Conservation (phyloP, 2,888 invertebrate genomes). For the Ornithoptera alexandrae region DNA sequence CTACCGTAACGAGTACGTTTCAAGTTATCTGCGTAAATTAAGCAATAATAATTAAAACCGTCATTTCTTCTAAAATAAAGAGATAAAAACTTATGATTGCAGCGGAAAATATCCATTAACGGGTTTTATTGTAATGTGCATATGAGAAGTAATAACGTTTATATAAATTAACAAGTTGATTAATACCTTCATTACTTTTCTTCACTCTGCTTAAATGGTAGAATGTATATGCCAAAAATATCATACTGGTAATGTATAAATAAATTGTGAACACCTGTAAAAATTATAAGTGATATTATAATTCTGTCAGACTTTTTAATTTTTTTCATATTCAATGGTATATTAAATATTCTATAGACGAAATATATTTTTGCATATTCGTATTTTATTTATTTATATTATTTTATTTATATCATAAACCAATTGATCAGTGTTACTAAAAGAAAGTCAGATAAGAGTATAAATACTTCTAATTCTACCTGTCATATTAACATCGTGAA, state of each 20-base stretch:
- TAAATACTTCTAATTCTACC: no score
- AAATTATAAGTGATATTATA: constrained; percentile 25
- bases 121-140: neutral
- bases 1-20: constrained; percentile 77
- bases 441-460: no score
- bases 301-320: neutral
- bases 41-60: neutral
- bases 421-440: no score
- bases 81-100: no score
- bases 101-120: no score
- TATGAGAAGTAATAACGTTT: neutral
- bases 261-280: constrained; percentile 86
- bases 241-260: constrained; percentile 85
- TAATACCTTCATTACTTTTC: constrained; percentile 56
- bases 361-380: no score
- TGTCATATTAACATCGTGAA: no score
- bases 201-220: constrained; percentile 75
- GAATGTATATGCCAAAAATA: constrained; percentile 85
- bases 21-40: constrained; percentile 47
- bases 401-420: no score
- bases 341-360: no score
- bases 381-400: no score
- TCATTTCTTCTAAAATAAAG: no score
- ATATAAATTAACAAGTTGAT: neutral
- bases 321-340: no score